A percentile compares a stretch with the other conserved stretches of the same genome.
These are phyloP conservation scores for Nephotettix cincticeps DNA, from an alignment of 1,140 invertebrate species.

Conservation along the genomic window DNA sequence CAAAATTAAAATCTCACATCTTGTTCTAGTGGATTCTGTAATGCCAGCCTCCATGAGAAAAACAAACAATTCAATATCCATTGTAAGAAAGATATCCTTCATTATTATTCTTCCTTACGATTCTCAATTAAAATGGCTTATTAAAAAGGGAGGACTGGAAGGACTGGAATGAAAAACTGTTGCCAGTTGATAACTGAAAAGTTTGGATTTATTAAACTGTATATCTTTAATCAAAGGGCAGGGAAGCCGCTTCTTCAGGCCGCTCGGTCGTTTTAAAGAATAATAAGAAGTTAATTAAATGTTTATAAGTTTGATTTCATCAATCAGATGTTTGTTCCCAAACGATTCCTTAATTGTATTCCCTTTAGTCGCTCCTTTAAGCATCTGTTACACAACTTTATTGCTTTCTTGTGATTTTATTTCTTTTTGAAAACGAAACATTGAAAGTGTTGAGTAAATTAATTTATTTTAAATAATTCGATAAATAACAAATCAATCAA, in stretches of 20 bases:
- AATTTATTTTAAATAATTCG: too few species aligned
- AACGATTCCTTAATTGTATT: constrained; percentile 9
- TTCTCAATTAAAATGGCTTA: background rate
- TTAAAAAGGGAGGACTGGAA: background rate
- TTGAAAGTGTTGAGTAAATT: too few species aligned
- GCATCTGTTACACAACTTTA: constrained; percentile 8
- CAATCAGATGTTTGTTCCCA: constrained; percentile 23
- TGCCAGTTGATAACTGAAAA: background rate
- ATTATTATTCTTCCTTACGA: too few species aligned
- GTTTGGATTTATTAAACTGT: constrained; percentile 19
- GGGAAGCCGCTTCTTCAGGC: background rate
- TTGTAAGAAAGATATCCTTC: too few species aligned
- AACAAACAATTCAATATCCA: too few species aligned
- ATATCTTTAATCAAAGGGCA: constrained; percentile 17
- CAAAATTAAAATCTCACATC: too few species aligned
- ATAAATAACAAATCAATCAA: too few species aligned
- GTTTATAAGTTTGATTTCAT: constrained; percentile 27
- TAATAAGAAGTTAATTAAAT: constrained; percentile 33
- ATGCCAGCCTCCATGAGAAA: too few species aligned
- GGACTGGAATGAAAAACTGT: background rate
- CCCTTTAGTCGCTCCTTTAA: background rate
- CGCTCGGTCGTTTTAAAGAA: constrained; percentile 14
- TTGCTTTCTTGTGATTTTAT: constrained; percentile 1
- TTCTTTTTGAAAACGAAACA: too few species aligned
- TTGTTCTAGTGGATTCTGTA: too few species aligned